Conservation (phyloP, 2,797 vertebrate genomes). For the Dromococcyx pavoninus region DNA sequence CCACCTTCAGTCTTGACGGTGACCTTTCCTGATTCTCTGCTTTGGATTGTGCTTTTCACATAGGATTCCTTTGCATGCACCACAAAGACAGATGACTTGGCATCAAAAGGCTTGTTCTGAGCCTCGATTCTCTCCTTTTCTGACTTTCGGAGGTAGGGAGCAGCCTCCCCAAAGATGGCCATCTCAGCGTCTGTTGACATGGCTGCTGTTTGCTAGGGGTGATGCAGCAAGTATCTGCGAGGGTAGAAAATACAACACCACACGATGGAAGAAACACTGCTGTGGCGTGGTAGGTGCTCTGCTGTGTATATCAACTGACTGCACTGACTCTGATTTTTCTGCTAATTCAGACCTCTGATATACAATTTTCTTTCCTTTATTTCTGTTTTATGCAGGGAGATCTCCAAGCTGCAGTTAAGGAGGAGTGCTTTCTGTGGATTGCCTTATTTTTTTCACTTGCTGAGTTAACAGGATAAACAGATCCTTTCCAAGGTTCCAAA, state of each 20-base stretch:
- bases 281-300: background rate
- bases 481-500: background rate
- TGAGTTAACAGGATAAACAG: background rate
- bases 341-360: background rate
- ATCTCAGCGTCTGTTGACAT: slow-evolving; percentile 80
- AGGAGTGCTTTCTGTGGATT: background rate
- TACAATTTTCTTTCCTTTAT: background rate
- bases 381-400: background rate
- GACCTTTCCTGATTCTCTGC: slow-evolving; percentile 80
- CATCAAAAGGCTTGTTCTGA: slow-evolving; percentile 85
- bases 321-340: background rate
- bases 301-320: background rate
- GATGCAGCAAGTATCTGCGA: background rate
- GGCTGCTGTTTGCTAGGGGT: slow-evolving; percentile 26
- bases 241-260: background rate
- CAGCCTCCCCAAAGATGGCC: slow-evolving; percentile 81
- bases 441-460: background rate
- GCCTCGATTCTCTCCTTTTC: slow-evolving; percentile 85
- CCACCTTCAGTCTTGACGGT: slow-evolving; percentile 78
- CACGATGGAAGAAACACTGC: background rate
- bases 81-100: slow-evolving; percentile 83
- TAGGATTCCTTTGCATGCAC: slow-evolving; percentile 80
- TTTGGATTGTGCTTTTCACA: slow-evolving; percentile 78
- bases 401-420: background rate
- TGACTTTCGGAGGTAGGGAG: slow-evolving; percentile 83